Base-by-base conservation (phyloP, 2,113 vertebrate genomes). In the Podarcis cretensis region DNA sequence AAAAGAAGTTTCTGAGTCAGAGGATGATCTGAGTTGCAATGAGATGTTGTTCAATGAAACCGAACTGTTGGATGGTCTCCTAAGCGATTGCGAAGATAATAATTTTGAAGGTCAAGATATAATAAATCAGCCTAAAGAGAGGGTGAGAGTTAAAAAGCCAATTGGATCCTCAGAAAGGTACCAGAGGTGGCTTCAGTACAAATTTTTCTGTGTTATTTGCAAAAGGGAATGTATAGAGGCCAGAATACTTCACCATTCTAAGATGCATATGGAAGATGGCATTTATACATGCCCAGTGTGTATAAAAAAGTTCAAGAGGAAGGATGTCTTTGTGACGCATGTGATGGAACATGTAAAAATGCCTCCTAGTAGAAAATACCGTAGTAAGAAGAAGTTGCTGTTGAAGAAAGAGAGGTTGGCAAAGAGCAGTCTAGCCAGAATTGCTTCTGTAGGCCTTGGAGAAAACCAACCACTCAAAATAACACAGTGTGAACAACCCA, bases 241-340 rank as follows among this genome's bases (percentile, higher is more conserved):
- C 48, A 97, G 98, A 90, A 97, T 99, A 87, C 92, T 98, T 89
- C 98, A 98, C 94, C 99, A 99, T 96, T 98, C 99, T 18, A 99
- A 98, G 96, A 98, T 98, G 96, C 99, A 99, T 23, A 96, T 98
- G 94, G 96, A 97, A 90, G 97, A 98, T 68, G 96, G 97, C 18
- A 81, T 97, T 93, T 98, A 98, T 85, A 98, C 98, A 0, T 99
- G 99, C 92, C 99, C 99, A 0, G 96, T 99, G 81, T 99, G 99
- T 93, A 96, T 98, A 91, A 97, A 98, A 90, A 98, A 97, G 78
- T 99, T 98, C 90, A 96, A 97, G 89, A 98, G 96, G 92, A 98
- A 98, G 92, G 98, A 98, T 79, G 95, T 98, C 30, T 98, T 99
- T 43, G 97, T 98, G 59, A 96, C 97, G 37, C 99, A 99, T 83